Evolutionary conservation across 2,888 invertebrate species (phyloP).

Genomic region (Aquatica leii): DNA sequence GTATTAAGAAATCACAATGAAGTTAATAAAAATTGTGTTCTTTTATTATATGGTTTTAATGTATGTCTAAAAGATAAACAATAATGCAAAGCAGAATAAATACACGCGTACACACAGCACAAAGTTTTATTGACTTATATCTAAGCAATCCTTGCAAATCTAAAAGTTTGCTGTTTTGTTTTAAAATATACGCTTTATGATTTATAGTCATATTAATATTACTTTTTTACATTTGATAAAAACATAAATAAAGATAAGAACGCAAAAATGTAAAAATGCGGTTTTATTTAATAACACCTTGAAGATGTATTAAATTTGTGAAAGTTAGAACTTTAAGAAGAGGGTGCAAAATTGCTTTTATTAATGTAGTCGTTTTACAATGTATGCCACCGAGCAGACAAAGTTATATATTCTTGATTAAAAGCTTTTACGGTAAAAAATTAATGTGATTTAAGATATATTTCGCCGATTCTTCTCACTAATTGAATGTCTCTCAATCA

Average conservation of each 20-base stretch:
- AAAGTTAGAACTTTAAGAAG: slow-evolving; percentile 17
- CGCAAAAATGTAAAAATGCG: slow-evolving; percentile 17
- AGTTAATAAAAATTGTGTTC: no score
- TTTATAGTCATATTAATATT: no score
- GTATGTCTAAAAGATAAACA: no score
- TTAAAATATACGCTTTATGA: no score
- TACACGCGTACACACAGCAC: no score
- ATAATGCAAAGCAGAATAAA: no score
- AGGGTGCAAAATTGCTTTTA: slow-evolving; percentile 16
- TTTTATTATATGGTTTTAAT: no score
- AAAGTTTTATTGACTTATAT: no score
- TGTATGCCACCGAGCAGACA: not conserved
- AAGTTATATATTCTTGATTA: not conserved
- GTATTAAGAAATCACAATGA: no score
- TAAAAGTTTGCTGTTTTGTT: no score
- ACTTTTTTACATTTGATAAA: no score
- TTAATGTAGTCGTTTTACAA: slow-evolving; percentile 11
- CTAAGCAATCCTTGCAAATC: no score
- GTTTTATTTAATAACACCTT: slow-evolving; percentile 29
- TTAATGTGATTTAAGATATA: slow-evolving; percentile 10
- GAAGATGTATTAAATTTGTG: slow-evolving; percentile 23
- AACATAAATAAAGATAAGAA: slow-evolving; percentile 11
- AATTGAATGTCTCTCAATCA: slow-evolving; percentile 26
- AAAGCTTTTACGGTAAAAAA: slow-evolving; percentile 16
- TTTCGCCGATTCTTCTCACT: slow-evolving; percentile 12